phyloP scores from a whole-genome alignment of 1,140 invertebrate genomes.

The Nomia melanderi region DNA sequence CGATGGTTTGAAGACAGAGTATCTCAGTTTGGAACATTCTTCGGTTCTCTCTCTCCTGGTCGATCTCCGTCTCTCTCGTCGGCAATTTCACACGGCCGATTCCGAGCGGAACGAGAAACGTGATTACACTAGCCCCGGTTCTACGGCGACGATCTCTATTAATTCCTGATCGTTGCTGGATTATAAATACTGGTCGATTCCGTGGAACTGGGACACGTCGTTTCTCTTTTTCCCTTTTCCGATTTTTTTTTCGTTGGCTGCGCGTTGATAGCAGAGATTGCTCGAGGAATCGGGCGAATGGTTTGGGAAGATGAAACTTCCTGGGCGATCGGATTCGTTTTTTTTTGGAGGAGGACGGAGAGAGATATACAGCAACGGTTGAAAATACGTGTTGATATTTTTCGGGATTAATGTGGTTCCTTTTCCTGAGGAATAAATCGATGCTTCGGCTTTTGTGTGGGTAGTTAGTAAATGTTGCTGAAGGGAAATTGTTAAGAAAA shows the following conservation, averaged over 20 bases:
- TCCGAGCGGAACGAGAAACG: constrained; percentile 15
- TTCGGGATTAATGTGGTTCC: no score
- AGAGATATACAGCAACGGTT: no score
- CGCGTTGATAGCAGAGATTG: not conserved
- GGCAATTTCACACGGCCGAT: not conserved
- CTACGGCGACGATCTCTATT: not conserved
- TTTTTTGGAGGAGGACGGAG: not conserved
- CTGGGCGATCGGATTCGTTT: not conserved
- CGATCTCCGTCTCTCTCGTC: no score
- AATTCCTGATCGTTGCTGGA: not conserved
- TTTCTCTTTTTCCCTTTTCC: not conserved
- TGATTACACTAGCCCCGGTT: constrained; percentile 19
- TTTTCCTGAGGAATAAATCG: no score
- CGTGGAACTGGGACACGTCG: not conserved
- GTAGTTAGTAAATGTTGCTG: no score
- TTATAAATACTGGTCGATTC: not conserved
- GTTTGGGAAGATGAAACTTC: not conserved
- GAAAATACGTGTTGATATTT: no score
- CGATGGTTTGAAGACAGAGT: no score
- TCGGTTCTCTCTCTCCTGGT: no score
- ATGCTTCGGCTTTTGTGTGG: no score
- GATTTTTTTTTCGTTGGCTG: not conserved
- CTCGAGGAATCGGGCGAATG: not conserved
- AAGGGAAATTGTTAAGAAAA: no score
- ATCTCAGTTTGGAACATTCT: no score